A percentile compares a stretch with the other conserved stretches of the same genome.
Evolutionary conservation across 1,140 invertebrate species (phyloP).

Genomic region (Leptinotarsa texana): DNA sequence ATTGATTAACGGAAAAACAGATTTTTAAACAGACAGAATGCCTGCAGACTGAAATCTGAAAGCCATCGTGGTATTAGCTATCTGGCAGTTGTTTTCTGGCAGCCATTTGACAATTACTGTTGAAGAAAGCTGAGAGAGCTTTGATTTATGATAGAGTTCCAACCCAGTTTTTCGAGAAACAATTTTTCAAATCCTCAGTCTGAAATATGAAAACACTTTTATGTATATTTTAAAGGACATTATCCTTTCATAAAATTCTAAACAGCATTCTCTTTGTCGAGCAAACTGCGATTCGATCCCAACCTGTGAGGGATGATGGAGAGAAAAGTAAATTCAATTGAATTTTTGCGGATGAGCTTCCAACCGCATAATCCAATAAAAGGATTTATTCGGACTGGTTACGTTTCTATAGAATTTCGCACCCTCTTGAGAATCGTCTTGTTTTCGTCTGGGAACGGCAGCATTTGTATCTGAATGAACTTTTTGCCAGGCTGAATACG

Average conservation of each 20-base stretch:
- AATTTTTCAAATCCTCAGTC: too few relatives aligned
- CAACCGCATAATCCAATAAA: conserved; percentile 36
- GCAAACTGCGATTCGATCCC: background rate
- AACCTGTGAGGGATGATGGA: background rate
- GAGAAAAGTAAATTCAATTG: conserved; percentile 26
- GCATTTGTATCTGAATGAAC: background rate
- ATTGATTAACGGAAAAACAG: too few relatives aligned
- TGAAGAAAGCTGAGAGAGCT: too few relatives aligned
- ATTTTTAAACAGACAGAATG: too few relatives aligned
- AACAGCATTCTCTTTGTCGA: background rate
- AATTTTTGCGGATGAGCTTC: conserved; percentile 29
- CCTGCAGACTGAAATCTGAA: too few relatives aligned
- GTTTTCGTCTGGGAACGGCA: background rate
- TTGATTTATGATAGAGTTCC: too few relatives aligned
- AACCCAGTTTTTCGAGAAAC: too few relatives aligned
- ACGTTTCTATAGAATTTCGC: conserved; percentile 35
- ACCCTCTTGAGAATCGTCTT: conserved; percentile 27
- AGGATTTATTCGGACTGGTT: conserved; percentile 38
- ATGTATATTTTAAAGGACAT: too few relatives aligned
- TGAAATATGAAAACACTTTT: too few relatives aligned
- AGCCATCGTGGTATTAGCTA: too few relatives aligned
- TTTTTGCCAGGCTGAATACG: background rate
- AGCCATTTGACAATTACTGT: too few relatives aligned
- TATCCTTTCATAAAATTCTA: background rate
- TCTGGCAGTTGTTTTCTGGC: too few relatives aligned